A percentile compares a stretch with the other conserved stretches of the same genome.
Conservation (phyloP, 2,797 vertebrate species). For the Chloroceryle amazona region DNA sequence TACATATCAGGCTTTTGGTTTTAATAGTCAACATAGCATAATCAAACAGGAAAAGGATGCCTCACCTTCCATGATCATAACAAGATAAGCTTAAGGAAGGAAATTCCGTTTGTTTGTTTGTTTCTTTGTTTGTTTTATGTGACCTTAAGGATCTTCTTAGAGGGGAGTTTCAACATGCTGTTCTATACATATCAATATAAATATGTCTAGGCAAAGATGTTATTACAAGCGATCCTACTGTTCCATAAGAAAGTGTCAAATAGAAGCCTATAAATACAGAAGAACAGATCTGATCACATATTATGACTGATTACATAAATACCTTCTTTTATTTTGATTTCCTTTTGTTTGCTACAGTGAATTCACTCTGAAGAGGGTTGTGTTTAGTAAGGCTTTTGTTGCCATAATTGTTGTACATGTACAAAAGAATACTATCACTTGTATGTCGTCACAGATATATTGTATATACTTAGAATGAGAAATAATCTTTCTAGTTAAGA, state of each 20-base stretch:
- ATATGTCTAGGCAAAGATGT: constrained; percentile 2
- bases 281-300: neutral
- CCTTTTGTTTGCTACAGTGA: constrained; percentile 14
- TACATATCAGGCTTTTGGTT: constrained; percentile 2
- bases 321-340: constrained; percentile 20
- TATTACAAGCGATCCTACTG: constrained; percentile 7
- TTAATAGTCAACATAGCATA: neutral
- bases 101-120: constrained; percentile 37
- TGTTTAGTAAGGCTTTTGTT: constrained; percentile 37
- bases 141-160: constrained; percentile 50
- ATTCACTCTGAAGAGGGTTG: neutral
- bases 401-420: neutral
- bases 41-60: neutral
- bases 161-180: neutral
- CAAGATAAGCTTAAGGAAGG: constrained; percentile 5
- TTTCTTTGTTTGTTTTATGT: neutral
- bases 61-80: constrained; percentile 25
- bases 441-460: neutral
- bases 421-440: constrained; percentile 22
- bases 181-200: constrained; percentile 45
- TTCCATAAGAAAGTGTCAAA: neutral
- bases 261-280: neutral
- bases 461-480: neutral
- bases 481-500: neutral
- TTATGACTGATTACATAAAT: neutral